Percentiles rank a stretch among this genome's conserved stretches.
Evolutionary conservation across 2,797 vertebrate species (phyloP).

Genomic region (Ispidina picta): DNA sequence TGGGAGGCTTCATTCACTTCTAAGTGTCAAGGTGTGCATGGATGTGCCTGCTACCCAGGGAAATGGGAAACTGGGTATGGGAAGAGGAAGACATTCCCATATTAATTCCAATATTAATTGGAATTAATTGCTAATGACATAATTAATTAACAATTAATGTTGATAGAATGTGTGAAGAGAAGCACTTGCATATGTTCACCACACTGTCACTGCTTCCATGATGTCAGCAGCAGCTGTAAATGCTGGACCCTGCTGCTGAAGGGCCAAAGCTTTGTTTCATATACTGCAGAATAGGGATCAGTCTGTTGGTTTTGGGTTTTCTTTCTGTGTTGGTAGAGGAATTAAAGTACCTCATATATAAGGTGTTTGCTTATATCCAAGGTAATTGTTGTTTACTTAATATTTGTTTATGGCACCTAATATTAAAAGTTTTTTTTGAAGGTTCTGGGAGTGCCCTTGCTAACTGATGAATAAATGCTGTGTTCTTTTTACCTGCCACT

Average conservation of each 20-base stretch:
- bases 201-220: fast-evolving
- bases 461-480: background rate
- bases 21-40: background rate
- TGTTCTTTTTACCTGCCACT: background rate
- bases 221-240: background rate
- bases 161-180: no score
- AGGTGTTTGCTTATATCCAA: background rate
- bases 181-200: background rate
- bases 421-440: background rate
- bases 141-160: no score
- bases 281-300: background rate
- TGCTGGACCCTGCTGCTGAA: background rate
- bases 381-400: background rate
- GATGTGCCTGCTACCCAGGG: background rate
- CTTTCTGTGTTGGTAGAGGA: background rate
- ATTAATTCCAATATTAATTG: no score
- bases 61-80: background rate
- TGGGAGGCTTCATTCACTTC: background rate
- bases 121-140: no score
- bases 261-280: background rate
- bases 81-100: background rate
- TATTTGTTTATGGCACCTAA: background rate
- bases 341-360: background rate
- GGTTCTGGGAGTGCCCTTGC: background rate
- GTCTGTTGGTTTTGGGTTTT: background rate